Evolutionary conservation across 2,888 invertebrate genomes (phyloP).

Genomic region (Reticulitermes lucifugus): DNA sequence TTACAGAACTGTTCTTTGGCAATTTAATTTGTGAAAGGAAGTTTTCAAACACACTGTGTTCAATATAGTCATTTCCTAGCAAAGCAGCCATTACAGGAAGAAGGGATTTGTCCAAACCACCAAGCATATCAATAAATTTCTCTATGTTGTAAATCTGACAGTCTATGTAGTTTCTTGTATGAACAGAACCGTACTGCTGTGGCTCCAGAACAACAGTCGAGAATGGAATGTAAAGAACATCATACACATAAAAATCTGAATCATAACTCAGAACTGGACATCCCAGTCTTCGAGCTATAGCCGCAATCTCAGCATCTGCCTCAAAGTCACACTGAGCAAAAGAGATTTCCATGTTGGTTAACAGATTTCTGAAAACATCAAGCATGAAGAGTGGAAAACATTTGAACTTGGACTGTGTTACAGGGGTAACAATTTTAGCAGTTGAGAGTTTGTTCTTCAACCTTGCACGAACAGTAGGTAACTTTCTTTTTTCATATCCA

Average conservation of each 20-base stretch:
- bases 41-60: constrained; percentile 73
- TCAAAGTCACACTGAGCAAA: constrained; percentile 85
- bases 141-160: constrained; percentile 82
- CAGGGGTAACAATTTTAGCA: constrained; percentile 69
- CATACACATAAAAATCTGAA: constrained; percentile 94
- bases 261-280: constrained; percentile 94
- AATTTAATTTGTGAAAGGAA: constrained; percentile 77
- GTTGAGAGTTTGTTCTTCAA: constrained; percentile 71
- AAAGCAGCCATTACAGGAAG: constrained; percentile 85
- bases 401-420: constrained; percentile 67
- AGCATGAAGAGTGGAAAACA: constrained; percentile 82
- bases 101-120: constrained; percentile 73
- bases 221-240: constrained; percentile 85
- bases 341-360: constrained; percentile 73
- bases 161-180: constrained; percentile 62
- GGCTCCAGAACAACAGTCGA: constrained; percentile 66
- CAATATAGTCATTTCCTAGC: constrained; percentile 91
- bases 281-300: constrained; percentile 78
- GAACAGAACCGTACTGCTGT: constrained; percentile 43
- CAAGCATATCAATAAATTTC: constrained; percentile 74
- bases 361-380: constrained; percentile 79
- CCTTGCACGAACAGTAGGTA: constrained; percentile 73
- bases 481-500: constrained; percentile 77
- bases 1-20: constrained; percentile 67
- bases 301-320: constrained; percentile 90